These are phyloP conservation scores for Rhagoletis pomonella DNA, from an alignment of 1,140 invertebrate species.

Conservation along the genomic window DNA sequence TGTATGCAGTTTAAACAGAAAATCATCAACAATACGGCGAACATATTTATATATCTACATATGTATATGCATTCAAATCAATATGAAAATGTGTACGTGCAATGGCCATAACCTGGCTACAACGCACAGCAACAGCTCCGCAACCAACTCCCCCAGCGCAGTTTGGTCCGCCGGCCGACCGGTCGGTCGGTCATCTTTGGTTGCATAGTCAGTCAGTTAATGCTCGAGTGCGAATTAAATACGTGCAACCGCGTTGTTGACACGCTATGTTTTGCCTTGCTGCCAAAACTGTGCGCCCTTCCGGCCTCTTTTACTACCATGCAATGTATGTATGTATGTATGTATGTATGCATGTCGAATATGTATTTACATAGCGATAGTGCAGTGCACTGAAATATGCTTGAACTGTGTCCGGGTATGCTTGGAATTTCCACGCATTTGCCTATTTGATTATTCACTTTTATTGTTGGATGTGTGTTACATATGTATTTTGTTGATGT, in stretches of 20 bases:
- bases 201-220: neutral
- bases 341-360: too few species aligned
- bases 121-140: neutral
- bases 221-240: neutral
- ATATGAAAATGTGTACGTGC: neutral
- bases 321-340: too few species aligned
- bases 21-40: neutral
- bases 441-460: neutral
- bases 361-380: neutral
- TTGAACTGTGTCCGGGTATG: conserved; percentile 1
- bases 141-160: neutral
- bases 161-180: neutral
- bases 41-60: too few species aligned
- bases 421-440: conserved; percentile 23
- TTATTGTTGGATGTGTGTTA: too few species aligned
- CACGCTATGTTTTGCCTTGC: neutral
- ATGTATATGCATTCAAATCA: too few species aligned
- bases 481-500: neutral
- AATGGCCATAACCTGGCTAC: neutral
- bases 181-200: neutral
- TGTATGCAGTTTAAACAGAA: neutral
- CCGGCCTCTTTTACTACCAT: too few species aligned
- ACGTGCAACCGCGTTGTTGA: neutral
- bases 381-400: neutral
- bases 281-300: neutral